Base-by-base conservation (phyloP, 2,888 invertebrate genomes). In the Lithophane ornitopus region DNA sequence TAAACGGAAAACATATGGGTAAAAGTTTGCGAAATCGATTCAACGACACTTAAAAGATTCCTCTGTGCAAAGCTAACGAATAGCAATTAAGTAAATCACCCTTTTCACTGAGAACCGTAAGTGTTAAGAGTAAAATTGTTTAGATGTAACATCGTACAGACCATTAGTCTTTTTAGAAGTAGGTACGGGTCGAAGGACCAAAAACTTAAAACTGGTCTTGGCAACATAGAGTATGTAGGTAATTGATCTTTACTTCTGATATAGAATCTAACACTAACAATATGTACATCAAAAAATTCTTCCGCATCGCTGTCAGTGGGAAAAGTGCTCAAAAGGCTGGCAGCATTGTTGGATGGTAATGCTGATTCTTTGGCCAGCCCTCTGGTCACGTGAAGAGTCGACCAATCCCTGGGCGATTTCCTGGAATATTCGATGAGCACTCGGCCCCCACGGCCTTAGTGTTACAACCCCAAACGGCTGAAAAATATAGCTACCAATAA, bases 1-100 rank as follows among this genome's bases (percentile, higher is more conserved):
- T 76, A 81, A 85, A 66, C 54, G 26, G 67, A 69, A 62, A 70
- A 81, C 44, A 56, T 69, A 81, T 65, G 39, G 49, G 83, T 75
- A 85, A 85, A 74, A 79, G 75, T 79, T 85, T 71, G 85, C 72
- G 61, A 85, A 84, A 74, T 79, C 63, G 67, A 82, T 75, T 70
- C 16, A 22, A 26, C 54, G 44, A 58, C 59, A 49, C 58, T 85
- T 85, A 74, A 67, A 71, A 85, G 59, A 82, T 83, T 82, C 67
- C 58, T 70, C 44, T 44, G 62, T 70, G 49, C 54, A 22, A 34
- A 59, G 16, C 70, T 81, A 71, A 69, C 61, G 65, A 78, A 69
- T 28, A 8, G 61, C 70, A 67, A 74, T 85, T 58, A 78, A 56
- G 11, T 67, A 56, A 81, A 66, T 83, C 28, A 67, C 71, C 34